These are phyloP conservation scores for Masticophis lateralis DNA, from an alignment of 2,797 vertebrate species.

Conservation along the genomic window DNA sequence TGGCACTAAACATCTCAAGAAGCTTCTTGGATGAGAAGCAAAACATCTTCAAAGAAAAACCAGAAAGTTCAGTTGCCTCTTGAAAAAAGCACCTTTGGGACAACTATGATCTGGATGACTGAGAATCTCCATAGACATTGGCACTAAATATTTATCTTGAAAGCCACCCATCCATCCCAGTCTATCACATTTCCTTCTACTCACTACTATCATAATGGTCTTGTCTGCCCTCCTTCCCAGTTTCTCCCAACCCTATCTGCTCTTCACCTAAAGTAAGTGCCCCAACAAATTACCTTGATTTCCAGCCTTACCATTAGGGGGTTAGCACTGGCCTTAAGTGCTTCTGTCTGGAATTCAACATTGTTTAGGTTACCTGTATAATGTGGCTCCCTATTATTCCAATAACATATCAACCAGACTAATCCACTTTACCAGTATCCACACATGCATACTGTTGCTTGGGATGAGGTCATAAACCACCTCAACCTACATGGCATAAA, in stretches of 20 bases:
- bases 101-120: too few species aligned
- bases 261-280: neutral
- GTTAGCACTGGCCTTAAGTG: neutral
- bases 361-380: neutral
- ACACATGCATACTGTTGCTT: neutral
- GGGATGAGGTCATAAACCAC: neutral
- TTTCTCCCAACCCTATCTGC: neutral
- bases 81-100: too few species aligned
- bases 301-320: neutral
- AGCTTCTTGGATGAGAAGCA: too few species aligned
- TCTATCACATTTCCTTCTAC: neutral
- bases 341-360: neutral
- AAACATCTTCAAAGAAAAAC: too few species aligned
- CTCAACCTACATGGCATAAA: neutral
- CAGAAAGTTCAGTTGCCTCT: too few species aligned
- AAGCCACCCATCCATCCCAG: neutral
- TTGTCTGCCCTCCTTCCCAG: neutral
- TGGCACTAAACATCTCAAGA: neutral
- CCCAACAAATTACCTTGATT: neutral
- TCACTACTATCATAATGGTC: neutral
- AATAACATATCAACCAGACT: neutral
- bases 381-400: neutral
- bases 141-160: neutral
- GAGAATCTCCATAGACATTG: too few species aligned
- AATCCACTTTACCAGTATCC: neutral